Conservation (phyloP, 2,113 vertebrate genomes). For the Gambusia holbrooki region DNA sequence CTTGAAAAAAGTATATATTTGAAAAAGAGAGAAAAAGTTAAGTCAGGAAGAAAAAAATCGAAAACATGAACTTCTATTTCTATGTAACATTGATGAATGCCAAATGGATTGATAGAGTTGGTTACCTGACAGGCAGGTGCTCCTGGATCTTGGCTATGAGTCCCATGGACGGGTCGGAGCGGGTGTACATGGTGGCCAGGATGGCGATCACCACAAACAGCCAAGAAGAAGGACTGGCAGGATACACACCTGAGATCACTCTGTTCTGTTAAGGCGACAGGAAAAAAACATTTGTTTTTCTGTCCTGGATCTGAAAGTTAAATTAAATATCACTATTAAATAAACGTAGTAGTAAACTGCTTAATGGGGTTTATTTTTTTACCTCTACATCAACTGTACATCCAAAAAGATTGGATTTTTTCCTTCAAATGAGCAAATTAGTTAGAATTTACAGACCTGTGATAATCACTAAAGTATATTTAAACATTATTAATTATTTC, state of each 20-base stretch:
- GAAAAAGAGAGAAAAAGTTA: background rate
- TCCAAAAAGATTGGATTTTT: background rate
- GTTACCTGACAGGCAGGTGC: slow-evolving; percentile 87
- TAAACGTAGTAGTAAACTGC: too few species aligned
- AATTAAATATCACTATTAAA: background rate
- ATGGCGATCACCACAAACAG: slow-evolving; percentile 90
- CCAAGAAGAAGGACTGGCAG: slow-evolving; percentile 90
- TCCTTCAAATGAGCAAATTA: too few species aligned
- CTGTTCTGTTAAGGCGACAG: slow-evolving; percentile 80
- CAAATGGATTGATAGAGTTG: background rate
- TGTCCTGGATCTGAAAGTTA: background rate
- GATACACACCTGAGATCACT: slow-evolving; percentile 86
- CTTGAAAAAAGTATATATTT: too few species aligned
- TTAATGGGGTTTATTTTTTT: background rate
- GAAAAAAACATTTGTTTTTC: slow-evolving; percentile 2
- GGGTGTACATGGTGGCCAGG: slow-evolving; percentile 88
- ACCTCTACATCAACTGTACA: background rate
- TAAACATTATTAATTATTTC: background rate
- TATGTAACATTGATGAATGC: background rate
- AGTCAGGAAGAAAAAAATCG: background rate
- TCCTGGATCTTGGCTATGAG: slow-evolving; percentile 92
- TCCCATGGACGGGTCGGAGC: slow-evolving; percentile 93
- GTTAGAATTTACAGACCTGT: too few species aligned
- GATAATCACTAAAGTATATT: background rate
- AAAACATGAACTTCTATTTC: background rate